Base-by-base conservation (phyloP, 2,797 vertebrate species). In the Spondyliosoma cantharus region DNA sequence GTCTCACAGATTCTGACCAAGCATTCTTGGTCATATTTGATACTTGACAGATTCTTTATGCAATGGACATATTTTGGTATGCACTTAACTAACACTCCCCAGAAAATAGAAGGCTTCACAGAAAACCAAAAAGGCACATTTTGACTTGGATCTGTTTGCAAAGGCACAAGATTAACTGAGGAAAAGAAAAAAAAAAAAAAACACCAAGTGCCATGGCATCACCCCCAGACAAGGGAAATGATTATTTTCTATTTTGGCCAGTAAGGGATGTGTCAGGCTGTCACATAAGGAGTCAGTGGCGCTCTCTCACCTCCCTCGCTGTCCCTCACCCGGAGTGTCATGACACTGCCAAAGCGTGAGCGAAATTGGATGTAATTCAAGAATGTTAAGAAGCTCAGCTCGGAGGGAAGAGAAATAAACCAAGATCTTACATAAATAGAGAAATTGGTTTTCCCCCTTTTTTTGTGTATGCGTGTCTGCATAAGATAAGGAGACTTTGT, bases 171-270 rank as follows among this genome's bases (percentile, higher is more conserved):
- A 87, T 90, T 88, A 87, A 84, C 84, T 60, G 57, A 62, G 56
- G 58, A 8, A 43, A 69, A 84, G n/a, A 74, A 29, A 81, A 71
- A 83, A 67, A 65, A 3, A 32, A 32, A 32, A 32, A 32, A 16
- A 3, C 43, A 14, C 14, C 19, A 72, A 78, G 76, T 77, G 79
- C 69, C 66, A 64, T 49, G 46, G 78, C 74, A 25, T 88, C 81
- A 78, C 66, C 57, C 67, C 67, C 58, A 82, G 85, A 91, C 84
- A 80, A 77, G 76, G 80, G 69, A 78, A 87, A 90, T 86, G 87
- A 92, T 93, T 87, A 89, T 86, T 82, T 89, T 85, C 83, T 87
- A 78, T 71, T 87, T 88, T 88, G 90, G 88, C 80, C 80, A 43
- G 73, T 75, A 84, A 87, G 71, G 68, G 71, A 87, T 84, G 73